Percentiles rank a stretch among this genome's conserved stretches.
phyloP scores from a whole-genome alignment of 2,113 vertebrate species.

The Strix uralensis region DNA sequence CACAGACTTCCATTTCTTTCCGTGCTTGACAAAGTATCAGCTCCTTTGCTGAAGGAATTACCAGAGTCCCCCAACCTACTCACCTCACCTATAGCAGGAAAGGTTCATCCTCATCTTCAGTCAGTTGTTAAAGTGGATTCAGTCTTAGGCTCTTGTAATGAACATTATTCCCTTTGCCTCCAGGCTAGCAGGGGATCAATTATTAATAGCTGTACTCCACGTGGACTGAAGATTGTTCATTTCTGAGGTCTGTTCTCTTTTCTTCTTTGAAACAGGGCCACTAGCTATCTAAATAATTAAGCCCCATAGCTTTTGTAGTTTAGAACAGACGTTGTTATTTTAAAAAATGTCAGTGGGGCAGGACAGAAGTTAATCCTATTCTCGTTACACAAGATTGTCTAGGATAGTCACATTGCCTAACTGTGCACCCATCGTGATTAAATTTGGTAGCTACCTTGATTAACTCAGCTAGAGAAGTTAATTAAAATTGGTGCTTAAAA shows the following conservation, averaged over 20 bases:
- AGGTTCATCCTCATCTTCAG: not conserved
- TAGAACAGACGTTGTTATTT: constrained; percentile 42
- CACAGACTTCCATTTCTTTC: not conserved
- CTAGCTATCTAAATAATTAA: constrained; percentile 58
- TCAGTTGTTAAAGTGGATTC: not conserved
- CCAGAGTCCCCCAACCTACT: not conserved
- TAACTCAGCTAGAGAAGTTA: constrained; percentile 55
- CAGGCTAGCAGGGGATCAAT: constrained; percentile 52
- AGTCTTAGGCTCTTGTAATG: constrained; percentile 14
- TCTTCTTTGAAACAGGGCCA: constrained; percentile 49
- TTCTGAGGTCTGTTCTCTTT: constrained; percentile 44
- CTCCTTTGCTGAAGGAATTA: not conserved
- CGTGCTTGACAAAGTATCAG: not conserved
- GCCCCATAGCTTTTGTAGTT: constrained; percentile 33
- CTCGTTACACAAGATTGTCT: not conserved
- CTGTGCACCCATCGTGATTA: not conserved
- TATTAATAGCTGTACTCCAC: constrained; percentile 54
- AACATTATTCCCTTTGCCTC: constrained; percentile 55
- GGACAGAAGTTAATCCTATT: constrained; percentile 26
- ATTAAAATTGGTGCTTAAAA: constrained; percentile 42
- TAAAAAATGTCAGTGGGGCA: constrained; percentile 47
- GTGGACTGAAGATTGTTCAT: not conserved
- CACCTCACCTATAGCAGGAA: not conserved
- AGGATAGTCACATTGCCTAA: not conserved
- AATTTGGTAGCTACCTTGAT: constrained; percentile 45